These are phyloP conservation scores for Cygnus atratus DNA, from an alignment of 2,113 vertebrate species.

Conservation along the genomic window DNA sequence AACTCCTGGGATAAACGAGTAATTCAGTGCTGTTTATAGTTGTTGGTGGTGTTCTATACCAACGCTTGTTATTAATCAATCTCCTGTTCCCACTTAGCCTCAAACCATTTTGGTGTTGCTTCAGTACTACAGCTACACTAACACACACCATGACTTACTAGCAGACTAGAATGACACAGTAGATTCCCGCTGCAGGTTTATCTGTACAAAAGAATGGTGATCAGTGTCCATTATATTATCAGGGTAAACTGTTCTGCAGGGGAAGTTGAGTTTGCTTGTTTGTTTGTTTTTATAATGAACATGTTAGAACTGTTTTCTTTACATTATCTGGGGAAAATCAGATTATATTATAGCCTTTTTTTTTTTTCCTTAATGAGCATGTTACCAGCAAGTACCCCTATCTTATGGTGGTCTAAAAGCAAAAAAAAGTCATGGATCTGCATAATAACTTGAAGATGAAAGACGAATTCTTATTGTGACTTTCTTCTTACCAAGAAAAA, in stretches of 20 bases:
- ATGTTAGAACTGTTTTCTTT: not conserved
- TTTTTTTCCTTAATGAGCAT: not conserved
- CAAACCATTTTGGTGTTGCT: not conserved
- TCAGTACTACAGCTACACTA: not conserved
- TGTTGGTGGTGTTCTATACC: not conserved
- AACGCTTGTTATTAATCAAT: not conserved
- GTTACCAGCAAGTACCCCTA: not conserved
- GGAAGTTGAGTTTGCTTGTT: not conserved
- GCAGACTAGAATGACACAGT: not conserved
- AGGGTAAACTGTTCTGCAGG: not conserved
- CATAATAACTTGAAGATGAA: not conserved
- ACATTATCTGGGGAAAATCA: not conserved
- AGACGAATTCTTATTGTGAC: not conserved
- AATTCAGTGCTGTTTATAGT: not conserved
- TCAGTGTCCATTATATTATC: not conserved
- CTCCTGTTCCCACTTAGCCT: not conserved
- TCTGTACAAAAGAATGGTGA: not conserved
- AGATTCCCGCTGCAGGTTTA: not conserved
- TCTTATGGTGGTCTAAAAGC: not conserved
- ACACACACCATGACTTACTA: not conserved
- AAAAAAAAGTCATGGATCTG: not conserved
- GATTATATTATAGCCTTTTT: not conserved
- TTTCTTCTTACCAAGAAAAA: not conserved
- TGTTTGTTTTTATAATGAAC: not conserved
- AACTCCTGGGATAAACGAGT: not conserved